Evolutionary conservation across 1,140 invertebrate genomes (phyloP).

Genomic region (Stegodyphus dumicola): DNA sequence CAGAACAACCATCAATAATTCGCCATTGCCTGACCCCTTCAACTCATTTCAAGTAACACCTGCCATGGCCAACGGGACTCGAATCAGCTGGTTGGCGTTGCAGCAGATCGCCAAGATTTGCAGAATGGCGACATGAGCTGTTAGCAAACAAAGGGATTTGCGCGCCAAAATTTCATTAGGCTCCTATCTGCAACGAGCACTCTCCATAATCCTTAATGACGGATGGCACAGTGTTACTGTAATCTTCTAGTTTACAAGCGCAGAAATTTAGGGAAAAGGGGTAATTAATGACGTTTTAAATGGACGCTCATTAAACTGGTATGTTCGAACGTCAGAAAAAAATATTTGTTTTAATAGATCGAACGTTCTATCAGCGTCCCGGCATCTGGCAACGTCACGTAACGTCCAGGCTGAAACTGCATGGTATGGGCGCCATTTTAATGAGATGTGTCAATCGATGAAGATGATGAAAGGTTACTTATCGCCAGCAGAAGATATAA

Average conservation of each 20-base stretch:
- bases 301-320: constrained; percentile 16
- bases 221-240: constrained; percentile 33
- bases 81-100: not conserved
- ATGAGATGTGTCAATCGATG: not conserved
- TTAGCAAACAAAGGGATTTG: not conserved
- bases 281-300: constrained; percentile 46
- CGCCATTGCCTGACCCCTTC: not conserved
- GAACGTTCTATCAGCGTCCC: not conserved
- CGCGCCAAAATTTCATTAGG: constrained; percentile 9
- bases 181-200: constrained; percentile 17
- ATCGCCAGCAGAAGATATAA: not conserved
- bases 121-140: not conserved
- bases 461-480: not conserved
- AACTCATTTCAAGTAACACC: not conserved
- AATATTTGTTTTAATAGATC: constrained; percentile 23
- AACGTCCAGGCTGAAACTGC: not conserved
- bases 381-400: constrained; percentile 6
- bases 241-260: constrained; percentile 27
- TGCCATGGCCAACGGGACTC: not conserved
- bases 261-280: not conserved
- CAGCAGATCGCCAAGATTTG: not conserved
- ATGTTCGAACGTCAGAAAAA: not conserved
- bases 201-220: constrained; percentile 36
- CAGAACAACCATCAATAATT: not conserved
- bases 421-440: not conserved